Conservation (phyloP, 2,888 invertebrate species). For the Aleiodes leptofemur region DNA sequence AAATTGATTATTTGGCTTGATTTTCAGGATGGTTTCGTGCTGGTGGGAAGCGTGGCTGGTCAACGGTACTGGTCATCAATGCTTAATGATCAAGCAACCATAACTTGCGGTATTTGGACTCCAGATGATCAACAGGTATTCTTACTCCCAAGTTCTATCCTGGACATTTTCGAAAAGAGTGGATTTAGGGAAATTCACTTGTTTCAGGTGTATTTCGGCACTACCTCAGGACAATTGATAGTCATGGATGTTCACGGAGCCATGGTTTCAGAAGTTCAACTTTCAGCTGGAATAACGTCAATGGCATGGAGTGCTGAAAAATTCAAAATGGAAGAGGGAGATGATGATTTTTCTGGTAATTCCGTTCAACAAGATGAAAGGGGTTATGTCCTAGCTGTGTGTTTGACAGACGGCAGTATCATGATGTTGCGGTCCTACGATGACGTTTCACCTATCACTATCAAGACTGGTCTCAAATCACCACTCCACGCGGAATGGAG, state of each 20-base stretch:
- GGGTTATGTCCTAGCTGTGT: constrained; percentile 89
- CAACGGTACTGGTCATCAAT: constrained; percentile 99
- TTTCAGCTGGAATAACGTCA: constrained; percentile 83
- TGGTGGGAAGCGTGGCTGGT: constrained; percentile 97
- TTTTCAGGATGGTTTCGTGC: constrained; percentile 94
- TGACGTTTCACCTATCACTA: constrained; percentile 92
- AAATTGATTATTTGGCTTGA: not conserved
- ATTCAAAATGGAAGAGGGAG: constrained; percentile 97
- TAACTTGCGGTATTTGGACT: constrained; percentile 98
- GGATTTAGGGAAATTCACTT: too few relatives aligned
- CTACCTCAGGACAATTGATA: constrained; percentile 94
- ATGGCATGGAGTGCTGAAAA: constrained; percentile 99
- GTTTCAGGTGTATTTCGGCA: constrained; percentile 91
- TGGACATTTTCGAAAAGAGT: too few relatives aligned
- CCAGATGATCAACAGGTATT: constrained; percentile 93
- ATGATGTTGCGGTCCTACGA: constrained; percentile 93
- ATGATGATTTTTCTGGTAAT: constrained; percentile 77
- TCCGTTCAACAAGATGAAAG: constrained; percentile 76
- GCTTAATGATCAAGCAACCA: constrained; percentile 94
- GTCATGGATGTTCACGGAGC: constrained; percentile 98
- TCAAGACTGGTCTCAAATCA: constrained; percentile 88
- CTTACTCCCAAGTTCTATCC: too few relatives aligned
- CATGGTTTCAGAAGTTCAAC: constrained; percentile 90
- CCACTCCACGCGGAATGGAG: constrained; percentile 97
- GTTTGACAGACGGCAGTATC: constrained; percentile 92